Conservation (phyloP, 53 echinoderm and acorn worm genomes). For the Echinarachnius parma region DNA sequence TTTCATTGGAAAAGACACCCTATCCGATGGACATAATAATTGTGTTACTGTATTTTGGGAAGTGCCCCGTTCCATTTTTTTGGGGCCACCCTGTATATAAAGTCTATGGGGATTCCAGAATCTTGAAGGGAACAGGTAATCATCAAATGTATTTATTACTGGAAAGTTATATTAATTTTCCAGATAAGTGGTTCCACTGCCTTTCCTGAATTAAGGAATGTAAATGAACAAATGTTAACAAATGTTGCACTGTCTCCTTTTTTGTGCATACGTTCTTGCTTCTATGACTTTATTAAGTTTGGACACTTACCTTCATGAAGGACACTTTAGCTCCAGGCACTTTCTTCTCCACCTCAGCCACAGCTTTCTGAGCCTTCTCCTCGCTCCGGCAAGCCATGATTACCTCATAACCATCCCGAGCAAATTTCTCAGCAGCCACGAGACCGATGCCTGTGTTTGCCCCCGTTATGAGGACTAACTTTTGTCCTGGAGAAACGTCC, state of each 20-base stretch:
- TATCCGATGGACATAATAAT: too few species aligned
- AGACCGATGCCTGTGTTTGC: slow-evolving; percentile 74
- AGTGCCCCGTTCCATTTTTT: too few species aligned
- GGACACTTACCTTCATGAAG: slow-evolving; percentile 80
- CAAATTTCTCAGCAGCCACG: slow-evolving; percentile 51
- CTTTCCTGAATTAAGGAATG: neutral
- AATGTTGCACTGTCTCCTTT: neutral
- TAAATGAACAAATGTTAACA: neutral
- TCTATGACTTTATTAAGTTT: neutral
- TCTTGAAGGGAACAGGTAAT: too few species aligned
- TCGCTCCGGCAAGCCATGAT: slow-evolving; percentile 76
- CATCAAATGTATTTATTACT: too few species aligned
- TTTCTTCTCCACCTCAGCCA: slow-evolving; percentile 33
- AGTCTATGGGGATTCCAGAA: too few species aligned
- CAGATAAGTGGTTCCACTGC: too few species aligned
- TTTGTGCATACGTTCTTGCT: too few species aligned
- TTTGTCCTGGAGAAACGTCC: neutral
- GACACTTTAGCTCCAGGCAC: slow-evolving; percentile 48
- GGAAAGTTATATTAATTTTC: too few species aligned
- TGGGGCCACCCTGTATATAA: too few species aligned
- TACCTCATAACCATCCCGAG: slow-evolving; percentile 65
- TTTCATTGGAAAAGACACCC: too few species aligned
- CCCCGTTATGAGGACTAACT: slow-evolving; percentile 64
- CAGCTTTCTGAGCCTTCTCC: slow-evolving; percentile 57
- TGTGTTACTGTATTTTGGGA: too few species aligned